Percentiles rank a stretch among this genome's conserved stretches.
Conservation (phyloP, 2,797 vertebrate species). For the Molossus alvarezi region DNA sequence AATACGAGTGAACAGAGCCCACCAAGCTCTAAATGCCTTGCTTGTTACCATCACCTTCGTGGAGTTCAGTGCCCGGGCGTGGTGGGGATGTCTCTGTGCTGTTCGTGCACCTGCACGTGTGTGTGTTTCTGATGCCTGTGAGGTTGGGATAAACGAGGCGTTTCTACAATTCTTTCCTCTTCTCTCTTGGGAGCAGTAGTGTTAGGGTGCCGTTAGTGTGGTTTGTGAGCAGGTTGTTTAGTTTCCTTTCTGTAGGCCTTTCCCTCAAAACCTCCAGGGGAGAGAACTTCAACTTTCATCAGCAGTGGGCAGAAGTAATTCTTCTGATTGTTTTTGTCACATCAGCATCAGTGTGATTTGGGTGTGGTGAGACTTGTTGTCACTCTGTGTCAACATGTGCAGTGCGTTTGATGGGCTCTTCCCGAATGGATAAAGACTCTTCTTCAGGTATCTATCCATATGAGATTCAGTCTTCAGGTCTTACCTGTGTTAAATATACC, state of each 20-base stretch:
- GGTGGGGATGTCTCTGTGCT: neutral
- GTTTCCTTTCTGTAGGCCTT: slow-evolving; percentile 15
- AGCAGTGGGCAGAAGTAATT: neutral
- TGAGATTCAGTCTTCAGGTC: neutral
- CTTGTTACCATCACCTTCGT: neutral
- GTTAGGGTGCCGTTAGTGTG: neutral
- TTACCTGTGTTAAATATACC: neutral
- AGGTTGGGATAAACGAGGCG: neutral
- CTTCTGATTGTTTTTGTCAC: neutral
- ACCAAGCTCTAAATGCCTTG: neutral
- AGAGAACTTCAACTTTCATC: neutral
- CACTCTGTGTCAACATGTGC: neutral
- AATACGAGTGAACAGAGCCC: neutral
- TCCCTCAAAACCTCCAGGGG: slow-evolving; percentile 13
- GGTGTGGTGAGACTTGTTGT: neutral
- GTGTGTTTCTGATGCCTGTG: neutral
- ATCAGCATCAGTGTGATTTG: neutral
- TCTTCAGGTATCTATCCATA: neutral
- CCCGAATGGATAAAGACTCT: neutral
- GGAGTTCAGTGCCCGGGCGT: neutral
- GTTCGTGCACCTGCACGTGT: neutral
- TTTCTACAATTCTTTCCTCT: neutral
- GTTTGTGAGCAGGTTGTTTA: neutral
- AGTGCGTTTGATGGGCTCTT: neutral
- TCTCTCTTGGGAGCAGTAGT: neutral